These are phyloP conservation scores for Melanocharis versteri DNA, from an alignment of 2,113 vertebrate species.

Conservation along the genomic window DNA sequence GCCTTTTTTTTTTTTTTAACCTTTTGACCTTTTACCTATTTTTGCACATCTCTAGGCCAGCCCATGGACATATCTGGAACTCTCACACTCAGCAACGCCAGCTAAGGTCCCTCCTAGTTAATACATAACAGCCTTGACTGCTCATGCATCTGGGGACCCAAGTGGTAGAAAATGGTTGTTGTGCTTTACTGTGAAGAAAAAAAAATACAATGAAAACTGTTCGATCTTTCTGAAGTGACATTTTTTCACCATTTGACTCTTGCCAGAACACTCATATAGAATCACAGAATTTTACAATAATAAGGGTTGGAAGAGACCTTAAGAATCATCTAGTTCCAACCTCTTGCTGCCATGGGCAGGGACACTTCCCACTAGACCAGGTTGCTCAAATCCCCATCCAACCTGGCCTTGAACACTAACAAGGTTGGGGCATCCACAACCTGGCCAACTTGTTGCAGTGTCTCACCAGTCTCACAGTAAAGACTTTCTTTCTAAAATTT, in stretches of 20 bases:
- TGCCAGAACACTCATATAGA: neutral
- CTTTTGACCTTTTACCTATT: neutral
- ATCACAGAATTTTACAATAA: neutral
- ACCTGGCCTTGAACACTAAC: neutral
- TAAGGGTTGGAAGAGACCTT: neutral
- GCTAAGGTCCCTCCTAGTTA: neutral
- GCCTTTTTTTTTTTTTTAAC: neutral
- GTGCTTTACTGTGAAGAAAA: neutral
- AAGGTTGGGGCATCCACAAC: neutral
- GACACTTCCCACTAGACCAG: neutral
- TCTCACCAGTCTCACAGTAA: neutral
- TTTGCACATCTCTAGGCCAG: neutral
- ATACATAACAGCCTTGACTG: neutral
- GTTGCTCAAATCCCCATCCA: neutral
- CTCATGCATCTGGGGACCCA: rapidly evolving
- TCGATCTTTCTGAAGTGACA: neutral
- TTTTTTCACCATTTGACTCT: neutral
- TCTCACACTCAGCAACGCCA: neutral
- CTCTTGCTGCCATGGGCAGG: rapidly evolving
- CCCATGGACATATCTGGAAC: neutral
- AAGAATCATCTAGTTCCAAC: neutral
- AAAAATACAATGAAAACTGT: neutral
- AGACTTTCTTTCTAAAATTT: neutral
- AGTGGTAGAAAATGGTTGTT: neutral
- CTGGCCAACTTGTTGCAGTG: neutral